Percentiles rank a stretch among this genome's conserved stretches.
Conservation (phyloP, 2,797 vertebrate genomes). For the Chrosomus eos region DNA sequence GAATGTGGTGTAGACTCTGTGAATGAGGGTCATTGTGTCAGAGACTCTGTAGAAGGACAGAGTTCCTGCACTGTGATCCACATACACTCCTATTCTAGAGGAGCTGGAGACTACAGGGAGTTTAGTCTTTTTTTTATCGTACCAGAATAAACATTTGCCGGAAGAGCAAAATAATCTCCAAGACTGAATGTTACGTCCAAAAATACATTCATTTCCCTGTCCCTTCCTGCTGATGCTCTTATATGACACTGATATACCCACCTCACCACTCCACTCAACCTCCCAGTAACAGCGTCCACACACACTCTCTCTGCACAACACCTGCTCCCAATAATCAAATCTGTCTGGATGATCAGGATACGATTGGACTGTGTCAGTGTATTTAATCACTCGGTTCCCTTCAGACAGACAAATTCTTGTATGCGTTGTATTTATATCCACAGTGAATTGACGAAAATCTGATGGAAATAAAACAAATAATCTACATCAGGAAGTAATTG, state of each 20-base stretch:
- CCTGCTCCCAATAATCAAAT: background rate
- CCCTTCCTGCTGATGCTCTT: constrained; percentile 11
- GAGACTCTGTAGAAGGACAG: constrained; percentile 26
- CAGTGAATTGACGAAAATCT: background rate
- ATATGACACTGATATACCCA: constrained; percentile 18
- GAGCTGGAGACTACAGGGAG: background rate
- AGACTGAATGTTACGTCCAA: background rate
- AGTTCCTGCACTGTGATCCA: constrained; percentile 35
- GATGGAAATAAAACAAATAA: background rate
- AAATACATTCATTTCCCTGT: background rate
- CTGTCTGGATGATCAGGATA: constrained; percentile 14
- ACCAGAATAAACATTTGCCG: background rate
- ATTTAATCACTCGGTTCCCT: background rate
- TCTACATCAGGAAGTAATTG: background rate
- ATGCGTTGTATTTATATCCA: background rate
- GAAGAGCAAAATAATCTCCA: constrained; percentile 8
- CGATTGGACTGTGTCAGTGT: fast-evolving
- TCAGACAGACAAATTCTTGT: background rate
- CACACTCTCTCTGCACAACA: background rate
- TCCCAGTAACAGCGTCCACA: constrained; percentile 23
- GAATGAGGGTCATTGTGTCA: constrained; percentile 46
- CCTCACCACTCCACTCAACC: constrained; percentile 10
- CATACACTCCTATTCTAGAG: constrained; percentile 39
- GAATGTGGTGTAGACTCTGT: constrained; percentile 49
- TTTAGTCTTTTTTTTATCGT: background rate